phyloP scores from a whole-genome alignment of 2,888 invertebrate species.

The Tetheella fluctuosa region DNA sequence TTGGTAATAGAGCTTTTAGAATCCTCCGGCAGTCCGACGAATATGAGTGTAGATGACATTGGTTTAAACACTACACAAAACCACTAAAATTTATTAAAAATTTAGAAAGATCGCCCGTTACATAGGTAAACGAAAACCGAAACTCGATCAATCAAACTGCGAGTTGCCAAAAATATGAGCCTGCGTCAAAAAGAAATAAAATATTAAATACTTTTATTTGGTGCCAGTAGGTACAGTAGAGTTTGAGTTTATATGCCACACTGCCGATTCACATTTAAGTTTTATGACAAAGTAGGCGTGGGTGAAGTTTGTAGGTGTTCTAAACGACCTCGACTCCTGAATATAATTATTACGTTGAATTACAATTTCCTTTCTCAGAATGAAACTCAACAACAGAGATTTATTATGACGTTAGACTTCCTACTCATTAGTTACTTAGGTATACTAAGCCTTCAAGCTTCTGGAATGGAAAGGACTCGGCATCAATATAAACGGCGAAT shows the following conservation, averaged over 20 bases:
- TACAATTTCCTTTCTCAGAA: conserved; percentile 48
- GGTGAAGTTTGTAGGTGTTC: conserved; percentile 68
- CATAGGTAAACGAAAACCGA: conserved; percentile 23
- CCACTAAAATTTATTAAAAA: conserved; percentile 47
- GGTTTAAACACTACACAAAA: conserved; percentile 42
- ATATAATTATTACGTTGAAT: conserved; percentile 51
- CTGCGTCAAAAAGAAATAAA: conserved; percentile 23
- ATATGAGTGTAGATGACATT: conserved; percentile 87
- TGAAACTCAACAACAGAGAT: conserved; percentile 11
- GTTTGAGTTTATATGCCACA: conserved; percentile 56
- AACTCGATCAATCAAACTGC: conserved; percentile 16
- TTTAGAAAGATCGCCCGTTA: conserved; percentile 36
- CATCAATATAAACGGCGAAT: no score
- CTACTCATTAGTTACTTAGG: no score
- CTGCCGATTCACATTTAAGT: conserved; percentile 57
- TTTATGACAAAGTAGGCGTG: conserved; percentile 67
- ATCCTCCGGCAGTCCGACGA: conserved; percentile 83
- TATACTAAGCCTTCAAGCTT: no score
- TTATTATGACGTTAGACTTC: conserved; percentile 28
- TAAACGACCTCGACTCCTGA: conserved; percentile 46
- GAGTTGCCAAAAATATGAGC: conserved; percentile 20
- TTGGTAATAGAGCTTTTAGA: conserved; percentile 86
- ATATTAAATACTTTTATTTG: conserved; percentile 29
- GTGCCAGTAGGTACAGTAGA: conserved; percentile 64
- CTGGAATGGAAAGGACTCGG: no score